Base-by-base conservation (phyloP, 2,888 invertebrate species). In the Diaperis boleti region DNA sequence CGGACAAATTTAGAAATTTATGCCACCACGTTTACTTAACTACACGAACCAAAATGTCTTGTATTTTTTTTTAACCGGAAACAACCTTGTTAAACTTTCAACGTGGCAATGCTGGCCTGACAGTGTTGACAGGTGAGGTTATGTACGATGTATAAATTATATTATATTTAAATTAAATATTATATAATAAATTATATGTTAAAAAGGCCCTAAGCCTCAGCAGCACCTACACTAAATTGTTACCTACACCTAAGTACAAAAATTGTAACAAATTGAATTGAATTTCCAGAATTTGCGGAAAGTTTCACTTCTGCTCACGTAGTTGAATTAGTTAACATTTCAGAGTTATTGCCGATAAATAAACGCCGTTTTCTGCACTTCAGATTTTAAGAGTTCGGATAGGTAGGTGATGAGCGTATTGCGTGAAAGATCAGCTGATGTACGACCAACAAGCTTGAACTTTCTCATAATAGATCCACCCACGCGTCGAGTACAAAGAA, bases 371-470 rank as follows among this genome's bases (percentile, higher is more conserved):
- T 52, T 42, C 41, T 29, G 29, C 42, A 54, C 54, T 54, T 54
- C 41, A 26, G 29, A 54, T 42, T 54, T 54, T 42, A 37, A 37
- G 52, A 37, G 37, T 35, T 50, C 20, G 7, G 39, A 54, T 11
- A 52, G 55, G 11, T 44, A 45, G 41, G 37, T 45, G 45, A 45
- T 45, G 57, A 57, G 45, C 35, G 20, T 22, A 45, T 57, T 33
- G 45, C 57, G 57, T 45, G 57, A 57, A 57, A 33, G 8, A 57
- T 45, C 57, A 57, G 47, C 45, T 57, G 57, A 57, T 57, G 41
- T 45, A 41, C 42, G 54, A 42, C 54, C 54, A 54, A 41, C 41
- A 22, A 37, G 39, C 20, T 29, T 55, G 44, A 44, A 55, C 33
- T 55, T 57, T 47, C 57, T 45, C 26, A 26, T 10, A 57, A 47